Evolutionary conservation across 2,797 vertebrate species (phyloP).

Genomic region (Cynopterus sphinx): DNA sequence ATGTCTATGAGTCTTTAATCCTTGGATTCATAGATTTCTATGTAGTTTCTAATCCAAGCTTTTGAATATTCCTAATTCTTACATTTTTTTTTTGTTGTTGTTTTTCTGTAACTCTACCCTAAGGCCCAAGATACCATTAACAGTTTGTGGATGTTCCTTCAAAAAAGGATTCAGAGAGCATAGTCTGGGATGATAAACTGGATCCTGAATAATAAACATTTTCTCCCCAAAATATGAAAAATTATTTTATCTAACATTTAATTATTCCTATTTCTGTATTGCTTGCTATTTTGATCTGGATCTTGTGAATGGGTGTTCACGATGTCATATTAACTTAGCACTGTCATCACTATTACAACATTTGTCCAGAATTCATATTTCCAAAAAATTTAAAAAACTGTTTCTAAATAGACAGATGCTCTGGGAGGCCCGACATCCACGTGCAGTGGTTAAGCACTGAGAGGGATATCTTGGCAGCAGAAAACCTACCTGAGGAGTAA

Average conservation of each 20-base stretch:
- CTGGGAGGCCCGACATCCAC: too few species aligned
- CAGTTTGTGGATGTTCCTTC: background rate
- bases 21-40: background rate
- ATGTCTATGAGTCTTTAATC: background rate
- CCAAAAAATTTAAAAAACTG: background rate
- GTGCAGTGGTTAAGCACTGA: too few species aligned
- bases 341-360: conserved; percentile 33
- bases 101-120: background rate
- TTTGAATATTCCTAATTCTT: conserved; percentile 15
- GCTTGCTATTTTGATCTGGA: conserved; percentile 24
- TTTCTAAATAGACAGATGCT: conserved; percentile 35
- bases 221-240: conserved; percentile 28
- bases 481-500: too few species aligned
- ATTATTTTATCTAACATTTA: conserved; percentile 34
- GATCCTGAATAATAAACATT: background rate
- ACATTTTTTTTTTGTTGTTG: background rate
- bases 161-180: background rate
- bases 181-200: conserved; percentile 5
- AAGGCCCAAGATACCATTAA: background rate
- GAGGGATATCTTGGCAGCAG: too few species aligned
- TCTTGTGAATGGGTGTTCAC: conserved; percentile 47
- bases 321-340: conserved; percentile 61
- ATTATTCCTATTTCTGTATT: conserved; percentile 44
- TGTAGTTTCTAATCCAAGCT: background rate
- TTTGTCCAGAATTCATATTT: conserved; percentile 56